Evolutionary conservation across 2,888 invertebrate genomes (phyloP).

Genomic region (Hoplodrina blanda): DNA sequence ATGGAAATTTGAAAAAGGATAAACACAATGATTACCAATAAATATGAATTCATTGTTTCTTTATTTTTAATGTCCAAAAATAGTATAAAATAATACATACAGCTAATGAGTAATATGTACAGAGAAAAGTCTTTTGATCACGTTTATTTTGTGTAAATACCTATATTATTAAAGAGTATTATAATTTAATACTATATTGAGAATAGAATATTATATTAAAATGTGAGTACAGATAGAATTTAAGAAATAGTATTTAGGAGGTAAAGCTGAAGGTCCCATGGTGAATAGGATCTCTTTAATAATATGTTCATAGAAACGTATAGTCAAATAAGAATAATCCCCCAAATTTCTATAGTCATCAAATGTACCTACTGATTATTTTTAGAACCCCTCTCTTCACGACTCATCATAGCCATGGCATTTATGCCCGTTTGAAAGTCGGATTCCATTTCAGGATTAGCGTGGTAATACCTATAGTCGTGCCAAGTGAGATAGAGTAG

Average conservation of each 20-base stretch:
- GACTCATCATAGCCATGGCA: not conserved
- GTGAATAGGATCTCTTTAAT: not conserved
- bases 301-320: constrained; percentile 3
- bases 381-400: not conserved
- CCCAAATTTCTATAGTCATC: not conserved
- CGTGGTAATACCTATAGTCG: not conserved
- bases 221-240: not conserved
- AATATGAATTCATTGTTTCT: not conserved
- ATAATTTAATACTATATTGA: no score
- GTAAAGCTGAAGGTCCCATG: not conserved
- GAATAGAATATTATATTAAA: no score
- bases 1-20: not conserved
- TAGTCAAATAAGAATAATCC: not conserved
- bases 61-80: not conserved
- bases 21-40: not conserved
- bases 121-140: not conserved
- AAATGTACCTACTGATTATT: not conserved
- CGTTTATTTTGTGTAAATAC: not conserved
- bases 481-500: not conserved
- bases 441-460: not conserved
- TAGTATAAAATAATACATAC: not conserved
- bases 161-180: not conserved
- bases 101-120: no score
- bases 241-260: not conserved
- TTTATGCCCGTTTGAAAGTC: not conserved